Evolutionary conservation across 2,797 vertebrate genomes (phyloP), one percentile per base, ranked within the genome.

Genomic region (Rhinichthys osculus): DNA sequence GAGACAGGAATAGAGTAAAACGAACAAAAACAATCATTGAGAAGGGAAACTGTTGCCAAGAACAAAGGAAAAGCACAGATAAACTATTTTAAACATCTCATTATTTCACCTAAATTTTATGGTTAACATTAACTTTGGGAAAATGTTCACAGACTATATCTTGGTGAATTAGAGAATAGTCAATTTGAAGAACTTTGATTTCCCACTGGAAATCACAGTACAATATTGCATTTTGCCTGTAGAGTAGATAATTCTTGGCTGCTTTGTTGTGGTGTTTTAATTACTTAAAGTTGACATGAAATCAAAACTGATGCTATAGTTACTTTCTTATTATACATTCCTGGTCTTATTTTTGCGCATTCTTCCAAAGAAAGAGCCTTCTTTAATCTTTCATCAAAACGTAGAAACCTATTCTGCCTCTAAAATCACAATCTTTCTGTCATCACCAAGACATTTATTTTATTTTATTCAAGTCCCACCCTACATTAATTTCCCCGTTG

Each of bases 1-100:
- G 66, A 38, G 33, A 81, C 86, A 79, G 66, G 70, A 86, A 90
- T 88, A 84, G 86, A 82, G 78, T 66, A 54, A 78, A 81, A 81
- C 21, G 78, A 86, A 83, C 40, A 73, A 81, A 76, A 89, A 71
- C 78, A 66, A 66, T 81, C 42, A 84, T 6, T 8, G 57, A 67
- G 62, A 30, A 77, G 57, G 38, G 14, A 59, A 81, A 86, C 16
- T 35, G 14, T 42, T 85, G 78, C 78, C 88, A 66, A 72, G 30
- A 83, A 54, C 64, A 35, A 76, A 52, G 54, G 35, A 64, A 38
- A 64, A 85, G 80, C 78, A 66, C 50, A 66, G 47, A 73, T 78
- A 19, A 40, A 40, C 74, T 78, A 67, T 81, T 85, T 82, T 67
- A 42, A 38, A 50, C 23, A 52, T 57, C 27, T 85, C 17, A 47